Conservation (phyloP, 2,888 invertebrate species). For the Dermolepida albohirtum region DNA sequence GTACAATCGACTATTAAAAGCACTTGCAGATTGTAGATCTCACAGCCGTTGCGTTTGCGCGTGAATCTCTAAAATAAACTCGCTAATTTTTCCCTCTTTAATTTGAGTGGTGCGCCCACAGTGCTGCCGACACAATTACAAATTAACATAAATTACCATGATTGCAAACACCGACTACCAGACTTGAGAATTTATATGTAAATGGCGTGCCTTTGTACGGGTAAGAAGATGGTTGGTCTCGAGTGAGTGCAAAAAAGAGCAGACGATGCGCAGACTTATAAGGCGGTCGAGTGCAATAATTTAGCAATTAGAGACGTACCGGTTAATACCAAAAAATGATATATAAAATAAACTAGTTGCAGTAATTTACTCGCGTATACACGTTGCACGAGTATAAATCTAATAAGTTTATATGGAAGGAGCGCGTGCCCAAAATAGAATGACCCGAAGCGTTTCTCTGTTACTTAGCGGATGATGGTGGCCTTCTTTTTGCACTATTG, state of each 20-base stretch:
- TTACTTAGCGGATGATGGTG: constrained; percentile 39
- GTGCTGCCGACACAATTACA: constrained; percentile 37
- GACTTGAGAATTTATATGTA: constrained; percentile 36
- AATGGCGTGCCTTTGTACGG: constrained; percentile 24
- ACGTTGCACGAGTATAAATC: constrained; percentile 14
- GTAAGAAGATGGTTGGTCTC: neutral
- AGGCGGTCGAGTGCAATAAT: constrained; percentile 26
- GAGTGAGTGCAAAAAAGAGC: constrained; percentile 19
- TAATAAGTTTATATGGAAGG: constrained; percentile 38
- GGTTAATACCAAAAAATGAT: constrained; percentile 32
- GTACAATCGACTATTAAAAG: neutral
- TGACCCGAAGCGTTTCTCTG: constrained; percentile 40
- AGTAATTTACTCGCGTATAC: neutral
- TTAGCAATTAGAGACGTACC: constrained; percentile 31
- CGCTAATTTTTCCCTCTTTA: constrained; percentile 14
- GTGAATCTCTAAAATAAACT: neutral
- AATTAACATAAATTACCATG: constrained; percentile 41
- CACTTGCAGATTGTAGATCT: constrained; percentile 1
- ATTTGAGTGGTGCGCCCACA: constrained; percentile 22
- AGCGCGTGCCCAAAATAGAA: constrained; percentile 45
- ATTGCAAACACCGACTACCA: constrained; percentile 30
- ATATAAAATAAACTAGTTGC: constrained; percentile 26
- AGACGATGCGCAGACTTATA: constrained; percentile 19
- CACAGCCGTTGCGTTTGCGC: neutral
- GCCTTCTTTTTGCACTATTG: constrained; percentile 34